Evolutionary conservation across 2,113 vertebrate species (phyloP).

Genomic region (Crotalus helleri): DNA sequence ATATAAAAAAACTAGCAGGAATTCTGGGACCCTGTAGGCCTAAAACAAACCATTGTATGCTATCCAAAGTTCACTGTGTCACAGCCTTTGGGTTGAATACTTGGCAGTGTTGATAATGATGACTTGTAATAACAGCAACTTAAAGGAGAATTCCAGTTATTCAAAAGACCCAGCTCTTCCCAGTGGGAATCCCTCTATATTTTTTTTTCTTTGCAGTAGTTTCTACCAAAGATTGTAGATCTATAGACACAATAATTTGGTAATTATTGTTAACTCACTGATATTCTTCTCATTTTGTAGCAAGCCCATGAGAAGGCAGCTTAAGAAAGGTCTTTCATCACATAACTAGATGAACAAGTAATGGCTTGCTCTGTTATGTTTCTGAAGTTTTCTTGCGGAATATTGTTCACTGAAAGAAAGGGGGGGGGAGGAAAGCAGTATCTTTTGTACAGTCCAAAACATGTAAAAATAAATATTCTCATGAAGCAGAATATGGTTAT

Average conservation of each 20-base stretch:
- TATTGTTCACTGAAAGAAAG: not conserved
- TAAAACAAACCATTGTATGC: not conserved
- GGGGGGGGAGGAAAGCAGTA: not conserved
- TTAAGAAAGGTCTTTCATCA: not conserved
- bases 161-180: not conserved
- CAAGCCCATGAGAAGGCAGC: not conserved
- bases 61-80: not conserved
- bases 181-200: not conserved
- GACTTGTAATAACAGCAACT: not conserved
- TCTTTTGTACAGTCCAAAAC: not conserved
- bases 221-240: not conserved
- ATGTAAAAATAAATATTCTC: not conserved
- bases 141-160: not conserved
- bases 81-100: not conserved
- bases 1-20: not conserved
- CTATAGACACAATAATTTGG: not conserved
- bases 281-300: not conserved
- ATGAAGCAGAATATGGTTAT: not conserved
- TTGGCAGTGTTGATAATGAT: not conserved
- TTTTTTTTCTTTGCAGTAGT: not conserved
- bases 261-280: not conserved
- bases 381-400: not conserved
- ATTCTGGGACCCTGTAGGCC: no score
- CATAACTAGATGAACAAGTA: not conserved
- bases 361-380: not conserved